Evolutionary conservation across 2,797 vertebrate genomes (phyloP).

Genomic region (Staurois parvus): DNA sequence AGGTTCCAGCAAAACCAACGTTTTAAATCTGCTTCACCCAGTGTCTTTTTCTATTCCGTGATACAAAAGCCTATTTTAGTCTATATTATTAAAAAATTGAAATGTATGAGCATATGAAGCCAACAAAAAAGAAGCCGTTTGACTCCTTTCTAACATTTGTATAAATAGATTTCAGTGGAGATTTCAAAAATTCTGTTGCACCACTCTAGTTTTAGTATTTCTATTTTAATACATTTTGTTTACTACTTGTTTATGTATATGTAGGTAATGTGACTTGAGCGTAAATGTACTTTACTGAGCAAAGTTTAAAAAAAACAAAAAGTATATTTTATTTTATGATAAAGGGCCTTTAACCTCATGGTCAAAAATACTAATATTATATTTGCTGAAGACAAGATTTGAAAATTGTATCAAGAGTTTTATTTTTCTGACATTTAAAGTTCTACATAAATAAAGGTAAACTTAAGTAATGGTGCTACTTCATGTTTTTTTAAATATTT

Average conservation of each 20-base stretch:
- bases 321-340: slow-evolving; percentile 99
- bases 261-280: slow-evolving; percentile 99
- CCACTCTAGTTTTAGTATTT: slow-evolving; percentile 98
- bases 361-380: slow-evolving; percentile 99
- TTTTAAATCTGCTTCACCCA: slow-evolving; percentile 94
- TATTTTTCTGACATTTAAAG: slow-evolving; percentile 99
- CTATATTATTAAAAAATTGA: slow-evolving; percentile 96
- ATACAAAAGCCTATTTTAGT: slow-evolving; percentile 99
- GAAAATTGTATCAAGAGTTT: slow-evolving; percentile 99
- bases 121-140: slow-evolving; percentile 83
- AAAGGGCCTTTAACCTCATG: slow-evolving; percentile 99
- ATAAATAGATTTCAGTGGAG: slow-evolving; percentile 98
- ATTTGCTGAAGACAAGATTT: slow-evolving; percentile 99
- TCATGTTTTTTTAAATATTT: slow-evolving; percentile 99
- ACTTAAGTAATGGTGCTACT: slow-evolving; percentile 99
- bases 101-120: slow-evolving; percentile 90
- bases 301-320: slow-evolving; percentile 96
- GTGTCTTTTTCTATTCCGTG: slow-evolving; percentile 98
- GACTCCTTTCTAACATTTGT: slow-evolving; percentile 98
- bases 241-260: slow-evolving; percentile 99
- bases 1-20: slow-evolving; percentile 88
- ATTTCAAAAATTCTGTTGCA: slow-evolving; percentile 94
- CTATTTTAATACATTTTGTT: slow-evolving; percentile 99
- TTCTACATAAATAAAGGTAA: slow-evolving; percentile 99
- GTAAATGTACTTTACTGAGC: slow-evolving; percentile 99